A percentile compares a stretch with the other conserved stretches of the same genome.
phyloP scores from a whole-genome alignment of 2,888 invertebrate genomes.

The Mechanitis messenoides region DNA sequence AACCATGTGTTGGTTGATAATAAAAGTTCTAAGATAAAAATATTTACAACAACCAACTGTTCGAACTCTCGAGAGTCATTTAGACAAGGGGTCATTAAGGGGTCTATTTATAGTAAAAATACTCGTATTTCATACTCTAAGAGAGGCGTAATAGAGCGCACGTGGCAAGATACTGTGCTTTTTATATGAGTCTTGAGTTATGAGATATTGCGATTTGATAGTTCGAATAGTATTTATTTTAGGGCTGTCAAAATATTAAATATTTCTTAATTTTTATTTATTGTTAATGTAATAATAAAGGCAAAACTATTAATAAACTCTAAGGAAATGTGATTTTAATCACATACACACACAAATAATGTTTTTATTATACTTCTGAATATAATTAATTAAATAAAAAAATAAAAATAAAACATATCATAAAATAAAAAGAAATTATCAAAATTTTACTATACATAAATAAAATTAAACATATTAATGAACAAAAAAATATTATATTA shows the following conservation, averaged over 20 bases:
- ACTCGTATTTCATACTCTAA: conserved; percentile 63
- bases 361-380: too few relatives aligned
- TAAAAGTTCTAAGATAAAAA: conserved; percentile 43
- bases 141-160: conserved; percentile 65
- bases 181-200: conserved; percentile 9
- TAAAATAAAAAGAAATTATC: too few relatives aligned
- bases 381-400: too few relatives aligned
- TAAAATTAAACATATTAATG: too few relatives aligned
- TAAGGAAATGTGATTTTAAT: too few relatives aligned
- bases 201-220: conserved; percentile 6
- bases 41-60: conserved; percentile 44
- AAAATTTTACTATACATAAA: too few relatives aligned
- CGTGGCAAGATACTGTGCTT: conserved; percentile 45
- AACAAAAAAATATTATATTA: neutral
- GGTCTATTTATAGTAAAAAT: conserved; percentile 51
- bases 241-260: neutral
- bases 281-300: too few relatives aligned
- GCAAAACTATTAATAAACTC: too few relatives aligned
- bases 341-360: too few relatives aligned
- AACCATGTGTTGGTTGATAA: conserved; percentile 36
- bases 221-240: neutral
- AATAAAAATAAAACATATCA: too few relatives aligned
- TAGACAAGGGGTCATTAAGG: conserved; percentile 67
- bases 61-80: conserved; percentile 40
- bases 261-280: neutral